phyloP scores from a whole-genome alignment of 2,113 vertebrate genomes.

The Vicugna pacos region DNA sequence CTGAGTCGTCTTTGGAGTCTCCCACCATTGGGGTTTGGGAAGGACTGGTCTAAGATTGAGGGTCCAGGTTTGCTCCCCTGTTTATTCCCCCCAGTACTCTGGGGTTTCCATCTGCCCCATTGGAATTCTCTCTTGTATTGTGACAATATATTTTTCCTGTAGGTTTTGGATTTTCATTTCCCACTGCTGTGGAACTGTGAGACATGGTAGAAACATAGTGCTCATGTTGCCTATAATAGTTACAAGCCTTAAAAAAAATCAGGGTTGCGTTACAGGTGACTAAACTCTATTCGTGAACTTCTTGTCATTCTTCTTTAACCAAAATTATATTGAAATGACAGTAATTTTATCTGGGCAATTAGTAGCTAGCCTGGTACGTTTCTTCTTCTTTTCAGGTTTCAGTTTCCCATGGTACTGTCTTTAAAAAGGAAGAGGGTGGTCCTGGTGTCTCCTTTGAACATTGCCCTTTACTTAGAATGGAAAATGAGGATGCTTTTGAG shows the following conservation, averaged over 20 bases:
- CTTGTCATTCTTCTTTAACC: not conserved
- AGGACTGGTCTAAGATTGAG: not conserved
- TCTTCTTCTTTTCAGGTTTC: not conserved
- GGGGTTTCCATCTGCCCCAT: not conserved
- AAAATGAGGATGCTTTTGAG: constrained; percentile 6
- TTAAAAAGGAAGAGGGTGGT: not conserved
- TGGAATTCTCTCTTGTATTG: not conserved
- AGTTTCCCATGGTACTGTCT: not conserved
- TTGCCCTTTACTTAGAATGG: not conserved
- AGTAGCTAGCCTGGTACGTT: not conserved
- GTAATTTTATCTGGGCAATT: not conserved
- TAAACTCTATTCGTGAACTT: not conserved
- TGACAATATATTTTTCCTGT: not conserved
- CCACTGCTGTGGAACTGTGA: not conserved
- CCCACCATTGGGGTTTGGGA: not conserved
- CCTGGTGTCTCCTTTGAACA: not conserved
- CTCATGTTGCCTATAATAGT: not conserved
- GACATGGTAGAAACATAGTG: not conserved
- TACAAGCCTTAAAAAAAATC: not conserved
- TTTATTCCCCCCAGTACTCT: not conserved
- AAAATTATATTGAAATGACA: not conserved
- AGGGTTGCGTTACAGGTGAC: not conserved
- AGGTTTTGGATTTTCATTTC: constrained; percentile 10
- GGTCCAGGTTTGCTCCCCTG: not conserved
- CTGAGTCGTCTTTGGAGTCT: not conserved